phyloP scores from a whole-genome alignment of 2,113 vertebrate species.

The Sakesphorus luctuosus region DNA sequence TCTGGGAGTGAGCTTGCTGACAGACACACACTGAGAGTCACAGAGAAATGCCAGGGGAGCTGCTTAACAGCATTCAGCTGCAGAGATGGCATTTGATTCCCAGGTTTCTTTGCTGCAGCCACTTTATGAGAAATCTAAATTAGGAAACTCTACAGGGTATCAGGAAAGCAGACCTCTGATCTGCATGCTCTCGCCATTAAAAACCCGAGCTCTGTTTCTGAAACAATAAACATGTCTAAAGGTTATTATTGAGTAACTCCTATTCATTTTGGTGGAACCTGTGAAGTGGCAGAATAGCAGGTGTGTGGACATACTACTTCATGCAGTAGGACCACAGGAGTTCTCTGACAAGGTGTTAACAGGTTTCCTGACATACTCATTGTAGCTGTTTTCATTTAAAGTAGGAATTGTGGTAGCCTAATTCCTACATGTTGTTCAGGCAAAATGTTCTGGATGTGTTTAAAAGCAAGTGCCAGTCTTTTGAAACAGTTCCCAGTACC shows the following conservation, averaged over 20 bases:
- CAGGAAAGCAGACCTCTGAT: constrained; percentile 40
- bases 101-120: constrained; percentile 31
- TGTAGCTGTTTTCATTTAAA: not conserved
- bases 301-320: not conserved
- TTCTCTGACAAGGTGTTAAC: not conserved
- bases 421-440: constrained; percentile 3
- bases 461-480: not conserved
- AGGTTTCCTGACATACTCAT: not conserved
- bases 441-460: not conserved
- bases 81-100: constrained; percentile 76
- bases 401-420: not conserved
- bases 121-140: constrained; percentile 69
- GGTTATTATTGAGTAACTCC: constrained; percentile 19
- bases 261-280: not conserved
- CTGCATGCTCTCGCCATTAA: not conserved
- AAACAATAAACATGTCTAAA: constrained; percentile 53
- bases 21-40: constrained; percentile 65
- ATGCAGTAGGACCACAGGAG: not conserved
- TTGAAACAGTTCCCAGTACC: not conserved
- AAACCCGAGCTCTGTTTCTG: constrained; percentile 17
- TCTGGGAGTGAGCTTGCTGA: constrained; percentile 71
- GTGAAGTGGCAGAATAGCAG: not conserved
- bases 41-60: constrained; percentile 74
- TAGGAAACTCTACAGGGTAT: constrained; percentile 24
- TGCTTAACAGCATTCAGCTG: constrained; percentile 70